Percentiles rank a stretch among this genome's conserved stretches.
These are phyloP conservation scores for Ooceraea biroi DNA, from an alignment of 1,140 invertebrate genomes.

Conservation along the genomic window DNA sequence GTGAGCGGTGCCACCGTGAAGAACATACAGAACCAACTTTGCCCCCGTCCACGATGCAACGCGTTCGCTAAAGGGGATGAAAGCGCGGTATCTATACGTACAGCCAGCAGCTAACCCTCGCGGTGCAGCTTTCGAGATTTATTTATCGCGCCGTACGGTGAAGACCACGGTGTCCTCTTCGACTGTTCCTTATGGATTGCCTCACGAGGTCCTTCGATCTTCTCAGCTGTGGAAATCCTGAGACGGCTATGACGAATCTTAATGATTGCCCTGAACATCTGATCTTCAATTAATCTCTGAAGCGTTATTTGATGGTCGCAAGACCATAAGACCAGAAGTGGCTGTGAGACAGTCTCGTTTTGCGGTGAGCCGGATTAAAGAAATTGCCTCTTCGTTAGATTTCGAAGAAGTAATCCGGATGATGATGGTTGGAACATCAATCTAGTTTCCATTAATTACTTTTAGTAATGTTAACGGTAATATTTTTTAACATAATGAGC, in stretches of 20 bases:
- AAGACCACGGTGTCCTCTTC: constrained; percentile 61
- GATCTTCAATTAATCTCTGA: constrained; percentile 50
- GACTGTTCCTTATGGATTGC: constrained; percentile 66
- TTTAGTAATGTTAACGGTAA: background rate
- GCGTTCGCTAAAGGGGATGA: constrained; percentile 69
- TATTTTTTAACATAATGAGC: background rate
- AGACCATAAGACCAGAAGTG: constrained; percentile 26
- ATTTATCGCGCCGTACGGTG: constrained; percentile 68
- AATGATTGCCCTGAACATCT: constrained; percentile 61
- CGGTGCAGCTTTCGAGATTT: constrained; percentile 72
- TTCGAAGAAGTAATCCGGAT: constrained; percentile 47
- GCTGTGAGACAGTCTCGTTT: constrained; percentile 53
- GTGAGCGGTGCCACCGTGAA: constrained; percentile 72
- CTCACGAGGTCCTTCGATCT: constrained; percentile 39
- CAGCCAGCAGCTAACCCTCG: constrained; percentile 43
- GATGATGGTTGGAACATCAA: constrained; percentile 34
- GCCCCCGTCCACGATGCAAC: constrained; percentile 50
- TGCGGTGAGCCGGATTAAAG: constrained; percentile 53
- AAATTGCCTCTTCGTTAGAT: constrained; percentile 55
- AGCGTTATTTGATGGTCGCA: constrained; percentile 52
- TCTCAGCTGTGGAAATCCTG: background rate
- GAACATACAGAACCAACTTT: constrained; percentile 70
- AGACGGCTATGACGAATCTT: constrained; percentile 41
- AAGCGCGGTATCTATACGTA: constrained; percentile 71
- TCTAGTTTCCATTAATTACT: constrained; percentile 44